These are phyloP conservation scores for Maccullochella peelii DNA, from an alignment of 2,113 vertebrate species.

Conservation along the genomic window DNA sequence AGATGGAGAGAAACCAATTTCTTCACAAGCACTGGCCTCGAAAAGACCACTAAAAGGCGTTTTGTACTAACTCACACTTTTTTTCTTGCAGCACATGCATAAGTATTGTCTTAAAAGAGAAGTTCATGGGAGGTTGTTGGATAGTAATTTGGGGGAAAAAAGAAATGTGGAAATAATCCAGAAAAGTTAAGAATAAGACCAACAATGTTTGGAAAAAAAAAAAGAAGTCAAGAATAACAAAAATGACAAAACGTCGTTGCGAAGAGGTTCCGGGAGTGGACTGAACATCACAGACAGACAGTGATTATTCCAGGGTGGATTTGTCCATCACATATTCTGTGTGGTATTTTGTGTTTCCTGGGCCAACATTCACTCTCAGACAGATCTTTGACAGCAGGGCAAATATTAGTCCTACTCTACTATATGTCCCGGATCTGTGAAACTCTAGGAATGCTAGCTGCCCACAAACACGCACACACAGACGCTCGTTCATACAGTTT, in stretches of 20 bases:
- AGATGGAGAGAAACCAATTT: not conserved
- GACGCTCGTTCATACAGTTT: not conserved
- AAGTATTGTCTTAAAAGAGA: not conserved
- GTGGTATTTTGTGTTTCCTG: conserved; percentile 59
- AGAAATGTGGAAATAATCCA: not conserved
- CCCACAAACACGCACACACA: conserved; percentile 11
- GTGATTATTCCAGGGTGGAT: conserved; percentile 17
- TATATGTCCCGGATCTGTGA: conserved; percentile 28
- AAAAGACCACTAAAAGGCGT: too few relatives aligned
- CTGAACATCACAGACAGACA: not conserved
- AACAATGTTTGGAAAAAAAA: too few relatives aligned
- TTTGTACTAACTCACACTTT: not conserved
- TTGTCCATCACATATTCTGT: not conserved
- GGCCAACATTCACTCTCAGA: conserved; percentile 42
- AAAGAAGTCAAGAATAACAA: too few relatives aligned
- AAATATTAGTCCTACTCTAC: conserved; percentile 64
- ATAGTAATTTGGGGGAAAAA: not conserved
- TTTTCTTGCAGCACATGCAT: not conserved
- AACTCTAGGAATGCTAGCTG: conserved; percentile 39
- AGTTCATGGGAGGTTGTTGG: not conserved
- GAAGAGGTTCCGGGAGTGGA: not conserved
- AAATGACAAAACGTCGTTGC: not conserved
- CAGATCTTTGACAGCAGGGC: conserved; percentile 43
- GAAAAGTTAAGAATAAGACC: not conserved
- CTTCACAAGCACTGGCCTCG: not conserved